Base-by-base conservation (phyloP, 2,888 invertebrate genomes). In the Andricus curvator region DNA sequence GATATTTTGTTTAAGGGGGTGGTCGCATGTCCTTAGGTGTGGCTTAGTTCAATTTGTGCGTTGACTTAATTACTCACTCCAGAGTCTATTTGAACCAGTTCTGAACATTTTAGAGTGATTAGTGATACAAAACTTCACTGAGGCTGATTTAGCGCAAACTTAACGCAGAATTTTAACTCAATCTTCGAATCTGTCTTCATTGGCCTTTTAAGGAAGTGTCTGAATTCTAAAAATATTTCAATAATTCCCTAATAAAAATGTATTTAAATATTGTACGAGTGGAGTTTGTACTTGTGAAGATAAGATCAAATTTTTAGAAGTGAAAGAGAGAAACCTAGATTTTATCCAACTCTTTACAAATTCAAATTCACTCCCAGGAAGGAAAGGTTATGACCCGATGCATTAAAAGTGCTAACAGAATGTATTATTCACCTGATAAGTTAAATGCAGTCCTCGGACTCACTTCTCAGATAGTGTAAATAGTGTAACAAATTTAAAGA, bases 311-410 rank as follows among this genome's bases (percentile, higher is more conserved):
- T 44, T 68, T 68, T 68, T 22, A 41, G 67, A 22, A 11, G n/a
- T 44, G 22, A 41, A 17, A 15, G 25, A 68, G 41, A 68, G 67
- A 68, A 66, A 41, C 66, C 37, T 22, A 11, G 20, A 66, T 66
- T 66, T 41, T 20, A 68, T 68, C 41, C 22, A n/a, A 20, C 67
- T 68, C 13, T 22, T 68, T 68, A 68, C 20, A 25, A 68, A 44
- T 68, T 68, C 41, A 44, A 68, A 68, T 68, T 22, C 13, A 68
- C 44, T 68, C 15, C 15, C 22, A 68, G 41, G 11, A 37, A 25
- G 67, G 15, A 44, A 22, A 48, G 67, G 44, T 68, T 44, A 44
- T 68, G 44, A 68, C 67, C 44, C 41, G 22, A 13, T 68, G 5
- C 25, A 25, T 68, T 17, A 37, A 41, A 66, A 66, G 66, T 11